Percentiles rank a stretch among this genome's conserved stretches.
These are phyloP conservation scores for Cygnus atratus DNA, from an alignment of 2,113 vertebrate species.

Conservation along the genomic window DNA sequence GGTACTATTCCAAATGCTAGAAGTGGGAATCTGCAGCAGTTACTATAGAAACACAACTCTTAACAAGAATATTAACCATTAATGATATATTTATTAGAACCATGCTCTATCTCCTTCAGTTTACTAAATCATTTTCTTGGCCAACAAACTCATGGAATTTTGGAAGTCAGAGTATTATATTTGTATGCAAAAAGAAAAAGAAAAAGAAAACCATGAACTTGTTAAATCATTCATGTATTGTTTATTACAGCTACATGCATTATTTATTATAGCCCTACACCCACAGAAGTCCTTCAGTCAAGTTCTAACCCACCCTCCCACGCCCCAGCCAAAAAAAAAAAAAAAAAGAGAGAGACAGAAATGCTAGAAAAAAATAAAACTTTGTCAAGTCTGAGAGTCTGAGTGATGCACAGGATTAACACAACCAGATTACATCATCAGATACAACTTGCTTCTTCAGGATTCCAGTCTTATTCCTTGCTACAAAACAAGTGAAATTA, in stretches of 20 bases:
- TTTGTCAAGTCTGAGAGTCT: neutral
- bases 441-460: neutral
- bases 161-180: neutral
- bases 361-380: neutral
- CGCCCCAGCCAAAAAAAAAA: neutral
- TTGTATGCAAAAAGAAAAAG: neutral
- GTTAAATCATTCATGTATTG: neutral
- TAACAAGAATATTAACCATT: conserved; percentile 2
- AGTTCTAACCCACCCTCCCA: neutral
- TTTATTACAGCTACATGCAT: neutral
- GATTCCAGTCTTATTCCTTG: neutral
- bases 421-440: neutral
- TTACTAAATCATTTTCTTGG: neutral
- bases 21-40: conserved; percentile 28
- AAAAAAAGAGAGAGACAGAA: neutral
- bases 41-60: conserved; percentile 63
- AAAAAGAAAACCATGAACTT: neutral
- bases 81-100: neutral
- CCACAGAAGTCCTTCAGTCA: neutral
- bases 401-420: neutral
- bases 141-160: neutral
- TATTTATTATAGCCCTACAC: neutral
- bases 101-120: neutral
- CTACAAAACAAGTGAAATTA: neutral
- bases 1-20: conserved; percentile 24